These are phyloP conservation scores for Myoxocephalus aenaeus DNA, from an alignment of 2,797 vertebrate genomes.

Conservation along the genomic window DNA sequence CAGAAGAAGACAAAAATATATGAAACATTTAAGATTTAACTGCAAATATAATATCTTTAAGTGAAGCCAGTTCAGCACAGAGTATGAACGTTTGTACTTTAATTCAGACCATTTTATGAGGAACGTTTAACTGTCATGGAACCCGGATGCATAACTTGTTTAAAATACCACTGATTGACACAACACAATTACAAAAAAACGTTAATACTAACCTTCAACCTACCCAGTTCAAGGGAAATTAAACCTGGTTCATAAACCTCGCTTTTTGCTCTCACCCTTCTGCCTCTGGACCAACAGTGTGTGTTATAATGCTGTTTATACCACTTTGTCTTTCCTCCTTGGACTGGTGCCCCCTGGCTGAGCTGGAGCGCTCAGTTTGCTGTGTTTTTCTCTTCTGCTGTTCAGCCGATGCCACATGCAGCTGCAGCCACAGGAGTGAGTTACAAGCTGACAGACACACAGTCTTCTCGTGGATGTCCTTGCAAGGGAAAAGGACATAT, in stretches of 20 bases:
- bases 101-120: neutral
- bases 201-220: neutral
- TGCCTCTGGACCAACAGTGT: neutral
- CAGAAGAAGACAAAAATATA: neutral
- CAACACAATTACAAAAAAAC: neutral
- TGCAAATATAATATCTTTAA: neutral
- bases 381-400: constrained; percentile 22
- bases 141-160: neutral
- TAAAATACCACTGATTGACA: neutral
- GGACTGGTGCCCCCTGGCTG: neutral
- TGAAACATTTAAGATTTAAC: neutral
- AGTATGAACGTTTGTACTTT: neutral
- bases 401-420: constrained; percentile 48
- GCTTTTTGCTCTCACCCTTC: neutral
- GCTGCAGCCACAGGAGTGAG: constrained; percentile 42
- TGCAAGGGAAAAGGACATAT: constrained; percentile 25
- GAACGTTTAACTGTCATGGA: neutral
- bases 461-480: constrained; percentile 40
- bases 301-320: neutral
- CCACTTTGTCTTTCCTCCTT: neutral
- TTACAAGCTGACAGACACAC: constrained; percentile 49
- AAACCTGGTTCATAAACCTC: neutral
- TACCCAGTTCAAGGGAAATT: neutral
- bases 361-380: neutral
- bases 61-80: neutral